These are phyloP conservation scores for Erpobdella octoculata DNA, from an alignment of 2,888 invertebrate species.

Conservation along the genomic window DNA sequence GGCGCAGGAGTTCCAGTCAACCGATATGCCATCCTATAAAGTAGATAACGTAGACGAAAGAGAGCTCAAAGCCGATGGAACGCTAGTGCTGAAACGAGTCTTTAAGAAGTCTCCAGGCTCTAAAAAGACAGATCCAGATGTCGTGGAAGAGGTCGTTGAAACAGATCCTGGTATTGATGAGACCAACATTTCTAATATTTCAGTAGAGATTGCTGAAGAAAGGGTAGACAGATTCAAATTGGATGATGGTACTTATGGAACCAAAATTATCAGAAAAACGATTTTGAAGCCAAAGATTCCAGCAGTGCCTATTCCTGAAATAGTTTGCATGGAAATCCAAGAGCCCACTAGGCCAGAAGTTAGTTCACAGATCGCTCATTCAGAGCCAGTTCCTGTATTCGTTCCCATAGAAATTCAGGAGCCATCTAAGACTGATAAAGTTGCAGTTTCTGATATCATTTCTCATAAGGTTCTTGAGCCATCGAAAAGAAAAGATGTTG, in stretches of 20 bases:
- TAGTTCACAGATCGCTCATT: too few relatives aligned
- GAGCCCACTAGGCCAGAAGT: too few relatives aligned
- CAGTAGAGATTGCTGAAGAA: neutral
- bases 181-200: neutral
- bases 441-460: too few relatives aligned
- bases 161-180: neutral
- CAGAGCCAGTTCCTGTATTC: neutral
- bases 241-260: neutral
- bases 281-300: neutral
- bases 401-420: too few relatives aligned
- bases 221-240: neutral
- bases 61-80: neutral
- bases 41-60: neutral
- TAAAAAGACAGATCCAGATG: neutral
- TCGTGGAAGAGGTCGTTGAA: conserved; percentile 13
- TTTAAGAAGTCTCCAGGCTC: conserved; percentile 10
- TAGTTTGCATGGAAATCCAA: too few relatives aligned
- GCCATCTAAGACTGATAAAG: too few relatives aligned
- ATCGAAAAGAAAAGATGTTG: neutral
- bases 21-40: conserved; percentile 14
- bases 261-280: neutral
- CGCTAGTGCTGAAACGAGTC: neutral
- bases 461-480: neutral
- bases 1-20: neutral
- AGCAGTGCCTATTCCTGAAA: neutral